A percentile compares a stretch with the other conserved stretches of the same genome.
Evolutionary conservation across 2,888 invertebrate genomes (phyloP).

Genomic region (Acleris holmiana): DNA sequence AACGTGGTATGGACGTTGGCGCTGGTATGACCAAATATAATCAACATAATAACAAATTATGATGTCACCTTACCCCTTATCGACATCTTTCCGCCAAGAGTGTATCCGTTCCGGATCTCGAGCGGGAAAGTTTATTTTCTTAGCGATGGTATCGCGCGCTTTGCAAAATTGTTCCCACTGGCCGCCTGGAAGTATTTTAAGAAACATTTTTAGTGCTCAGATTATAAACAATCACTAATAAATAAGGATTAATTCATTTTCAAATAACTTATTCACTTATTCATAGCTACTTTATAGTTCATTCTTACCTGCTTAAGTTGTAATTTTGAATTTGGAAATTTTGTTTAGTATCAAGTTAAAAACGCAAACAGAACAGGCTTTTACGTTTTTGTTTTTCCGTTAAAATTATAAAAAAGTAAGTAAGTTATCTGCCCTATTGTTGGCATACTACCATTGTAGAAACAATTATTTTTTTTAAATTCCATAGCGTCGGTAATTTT

Average conservation of each 20-base stretch:
- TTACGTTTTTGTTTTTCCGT: too few relatives aligned
- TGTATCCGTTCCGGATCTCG: constrained; percentile 52
- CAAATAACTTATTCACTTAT: not conserved
- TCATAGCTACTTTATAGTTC: not conserved
- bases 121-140: constrained; percentile 54
- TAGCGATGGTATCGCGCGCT: constrained; percentile 65
- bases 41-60: not conserved
- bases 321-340: not conserved
- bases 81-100: constrained; percentile 50
- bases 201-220: not conserved
- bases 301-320: not conserved
- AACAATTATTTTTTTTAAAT: too few relatives aligned
- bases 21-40: too few relatives aligned
- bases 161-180: constrained; percentile 72
- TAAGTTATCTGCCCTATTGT: too few relatives aligned
- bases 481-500: too few relatives aligned
- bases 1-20: constrained; percentile 60
- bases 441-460: too few relatives aligned
- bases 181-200: constrained; percentile 51
- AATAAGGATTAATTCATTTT: not conserved
- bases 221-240: not conserved
- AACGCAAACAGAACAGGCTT: not conserved
- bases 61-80: constrained; percentile 53
- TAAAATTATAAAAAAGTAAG: too few relatives aligned
- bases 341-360: not conserved